Base-by-base conservation (phyloP, 2,888 invertebrate species). In the Chaitophorus viminalis region DNA sequence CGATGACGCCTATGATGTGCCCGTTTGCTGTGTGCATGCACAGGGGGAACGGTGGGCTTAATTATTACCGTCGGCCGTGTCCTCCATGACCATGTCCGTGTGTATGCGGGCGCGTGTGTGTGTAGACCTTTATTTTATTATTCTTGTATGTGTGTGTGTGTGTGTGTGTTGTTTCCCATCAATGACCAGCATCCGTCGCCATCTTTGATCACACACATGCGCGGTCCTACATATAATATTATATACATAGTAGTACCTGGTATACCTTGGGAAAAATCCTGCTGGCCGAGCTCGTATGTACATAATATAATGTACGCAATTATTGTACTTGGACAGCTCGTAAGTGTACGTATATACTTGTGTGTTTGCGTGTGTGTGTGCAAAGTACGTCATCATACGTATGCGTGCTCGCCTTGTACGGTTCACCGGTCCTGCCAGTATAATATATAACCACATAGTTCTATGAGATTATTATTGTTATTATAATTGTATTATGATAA, bases 161-260 rank as follows among this genome's bases (percentile, higher is more conserved):
- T 21, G 81, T 29, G 36, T n/a, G n/a, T 82, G 60, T 75, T 75
- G 87, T 81, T 87, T 87, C 87, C 87, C 87, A 81, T 87, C 87
- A 81, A 87, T 75, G 87, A 87, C 60, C 87, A 87, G 87, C 87
- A 87, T 87, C 87, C 87, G 87, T 87, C 87, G 87, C 87, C 87
- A 87, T 87, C 81, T 87, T 87, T 87, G 70, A 87, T 87, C 79
- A 60, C 54, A 72, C 78, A 46, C 52, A 54, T 52, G 36, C 36
- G 25, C n/a, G n/a, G 29, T 11, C 29, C 29, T 68, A 68, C n/a
- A n/a, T n/a, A n/a, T n/a, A n/a, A n/a, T n/a, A n/a, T n/a, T n/a
- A n/a, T 68, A n/a, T 68, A 68, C 14, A 46, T 46, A 14, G 46
- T 46, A 46, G 46, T 46, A 46, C 46, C 46, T 11, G 46, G 39